Base-by-base conservation (phyloP, 1,140 invertebrate species). In the Eumaeus atala region DNA sequence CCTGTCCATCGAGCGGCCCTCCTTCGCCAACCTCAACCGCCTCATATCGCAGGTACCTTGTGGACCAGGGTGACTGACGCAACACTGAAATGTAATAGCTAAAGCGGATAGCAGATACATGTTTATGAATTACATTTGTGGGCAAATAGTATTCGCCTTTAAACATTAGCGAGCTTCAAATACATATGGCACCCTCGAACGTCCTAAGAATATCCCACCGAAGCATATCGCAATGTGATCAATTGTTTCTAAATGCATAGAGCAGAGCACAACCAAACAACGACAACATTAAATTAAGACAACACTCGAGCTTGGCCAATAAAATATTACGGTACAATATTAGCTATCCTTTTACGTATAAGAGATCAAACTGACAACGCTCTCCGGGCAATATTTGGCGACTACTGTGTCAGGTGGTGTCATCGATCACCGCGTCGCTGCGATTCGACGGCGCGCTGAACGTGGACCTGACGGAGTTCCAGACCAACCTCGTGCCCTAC, bases 401-500 rank as follows among this genome's bases (percentile, higher is more conserved):
- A n/a, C 6, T 42, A 16, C 38, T 9, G 40, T 8, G 28, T 16
- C 92, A 94, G 86, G 92, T 94, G 48, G 93, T 95, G 12, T 94
- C 92, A 0, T 94, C 93, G 3, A 94, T 94, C 54, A 94, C 93
- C 1, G 93, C 93, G 4, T 94, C 93, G 9, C 76, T 95, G 10
- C 87, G 94, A 21, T 95, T 95, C 78, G 92, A 94, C 67, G 93
- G 93, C 40, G 91, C 93, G 4, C 80, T 95, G 9, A 95, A 93
- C 65, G 93, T 94, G 38, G 94, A 96, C 79, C 87, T 96, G 54
- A 94, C 92, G 0, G 95, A 96, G 83, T 95, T 96, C 87, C 94
- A 94, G 82, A 91, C 90, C 0, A 91, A 91, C 77, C 79, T 93
- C 47, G 92, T 93, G 10, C 92, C 92, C 0, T 93, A 92, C 71